phyloP scores from a whole-genome alignment of 2,113 vertebrate genomes.

The Morone chrysops region DNA sequence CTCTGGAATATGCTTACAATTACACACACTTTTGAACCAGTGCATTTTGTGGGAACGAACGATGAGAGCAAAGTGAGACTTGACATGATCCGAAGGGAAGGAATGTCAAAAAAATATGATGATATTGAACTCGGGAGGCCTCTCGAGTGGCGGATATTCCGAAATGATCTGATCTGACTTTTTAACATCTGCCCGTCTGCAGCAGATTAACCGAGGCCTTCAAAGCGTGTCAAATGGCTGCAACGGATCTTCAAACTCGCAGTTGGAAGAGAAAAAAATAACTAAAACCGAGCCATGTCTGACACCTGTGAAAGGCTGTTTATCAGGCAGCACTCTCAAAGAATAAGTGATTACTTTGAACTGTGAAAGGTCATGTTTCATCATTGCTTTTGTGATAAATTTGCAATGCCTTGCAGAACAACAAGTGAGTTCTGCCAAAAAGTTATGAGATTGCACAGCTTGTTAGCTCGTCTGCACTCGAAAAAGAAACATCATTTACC shows the following conservation, averaged over 20 bases:
- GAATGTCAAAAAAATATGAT: slow-evolving; percentile 31
- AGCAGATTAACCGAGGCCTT: slow-evolving; percentile 24
- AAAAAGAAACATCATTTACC: background rate
- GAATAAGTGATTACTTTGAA: background rate
- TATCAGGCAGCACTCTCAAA: background rate
- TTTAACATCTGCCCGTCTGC: slow-evolving; percentile 46
- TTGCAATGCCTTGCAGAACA: background rate
- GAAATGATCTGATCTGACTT: slow-evolving; percentile 33
- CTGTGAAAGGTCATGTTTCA: background rate
- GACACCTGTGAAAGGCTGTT: slow-evolving; percentile 18
- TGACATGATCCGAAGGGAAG: slow-evolving; percentile 20
- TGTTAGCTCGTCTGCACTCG: background rate
- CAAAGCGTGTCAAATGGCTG: background rate
- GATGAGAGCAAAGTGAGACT: slow-evolving; percentile 8
- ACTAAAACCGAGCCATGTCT: background rate
- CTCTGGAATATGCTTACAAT: slow-evolving; percentile 39
- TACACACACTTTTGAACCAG: background rate
- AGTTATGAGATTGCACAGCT: background rate
- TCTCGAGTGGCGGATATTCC: background rate
- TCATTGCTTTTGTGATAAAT: background rate
- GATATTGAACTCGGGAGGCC: background rate
- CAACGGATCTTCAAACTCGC: background rate
- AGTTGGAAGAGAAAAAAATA: background rate
- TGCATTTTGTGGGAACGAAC: background rate
- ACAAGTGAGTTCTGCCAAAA: background rate